phyloP scores from a whole-genome alignment of 2,113 vertebrate genomes.

The Hyaena hyaena region DNA sequence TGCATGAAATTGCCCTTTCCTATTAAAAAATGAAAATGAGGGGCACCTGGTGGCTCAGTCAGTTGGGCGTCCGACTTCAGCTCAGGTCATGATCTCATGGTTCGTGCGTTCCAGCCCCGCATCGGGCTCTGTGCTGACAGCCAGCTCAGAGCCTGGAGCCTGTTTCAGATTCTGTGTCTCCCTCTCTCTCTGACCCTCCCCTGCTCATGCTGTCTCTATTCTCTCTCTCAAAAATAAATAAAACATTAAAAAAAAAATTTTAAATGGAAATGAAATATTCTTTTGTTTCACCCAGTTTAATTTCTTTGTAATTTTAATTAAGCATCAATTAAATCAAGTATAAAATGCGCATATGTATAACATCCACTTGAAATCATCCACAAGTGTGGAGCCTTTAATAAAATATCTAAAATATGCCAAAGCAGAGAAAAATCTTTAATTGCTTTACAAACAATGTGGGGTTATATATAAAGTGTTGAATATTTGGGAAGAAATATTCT shows the following conservation, averaged over 20 bases:
- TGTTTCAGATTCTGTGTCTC: no score
- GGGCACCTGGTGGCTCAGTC: no score
- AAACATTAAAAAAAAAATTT: no score
- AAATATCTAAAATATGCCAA: constrained; percentile 8
- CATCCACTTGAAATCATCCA: not conserved
- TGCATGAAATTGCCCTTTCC: not conserved
- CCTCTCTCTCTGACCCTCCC: no score
- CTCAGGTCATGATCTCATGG: no score
- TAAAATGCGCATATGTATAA: not conserved
- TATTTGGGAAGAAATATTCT: not conserved
- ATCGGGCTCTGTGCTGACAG: no score
- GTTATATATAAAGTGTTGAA: not conserved
- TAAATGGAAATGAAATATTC: not conserved
- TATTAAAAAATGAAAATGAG: not conserved
- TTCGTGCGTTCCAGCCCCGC: no score
- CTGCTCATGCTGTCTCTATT: no score
- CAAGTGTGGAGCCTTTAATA: not conserved
- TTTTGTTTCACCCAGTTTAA: not conserved
- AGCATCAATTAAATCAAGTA: not conserved
- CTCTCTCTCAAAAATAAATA: no score
- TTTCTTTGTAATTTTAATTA: constrained; percentile 38
- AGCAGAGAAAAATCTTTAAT: not conserved
- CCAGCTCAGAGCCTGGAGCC: no score
- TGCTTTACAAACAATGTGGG: not conserved
- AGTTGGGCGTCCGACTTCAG: no score